These are phyloP conservation scores for Arothron firmamentum DNA, from an alignment of 2,113 vertebrate genomes.

Conservation along the genomic window DNA sequence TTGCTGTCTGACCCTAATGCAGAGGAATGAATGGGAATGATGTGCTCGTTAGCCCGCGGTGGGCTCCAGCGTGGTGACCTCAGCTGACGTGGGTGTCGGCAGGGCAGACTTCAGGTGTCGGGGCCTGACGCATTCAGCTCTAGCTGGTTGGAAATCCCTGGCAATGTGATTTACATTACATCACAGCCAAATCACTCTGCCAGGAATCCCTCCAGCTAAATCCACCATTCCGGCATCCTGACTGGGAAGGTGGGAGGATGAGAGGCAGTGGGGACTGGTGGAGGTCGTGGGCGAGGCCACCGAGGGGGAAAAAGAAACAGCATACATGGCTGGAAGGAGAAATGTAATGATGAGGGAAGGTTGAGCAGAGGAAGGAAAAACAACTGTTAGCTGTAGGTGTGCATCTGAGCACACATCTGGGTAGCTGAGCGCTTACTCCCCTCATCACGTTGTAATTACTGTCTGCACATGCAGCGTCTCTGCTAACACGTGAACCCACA, in stretches of 20 bases:
- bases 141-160: slow-evolving; percentile 86
- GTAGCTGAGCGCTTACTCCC: slow-evolving; percentile 34
- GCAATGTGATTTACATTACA: slow-evolving; percentile 85
- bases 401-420: slow-evolving; percentile 35
- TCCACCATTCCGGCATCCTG: slow-evolving; percentile 44
- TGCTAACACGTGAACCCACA: slow-evolving; percentile 35
- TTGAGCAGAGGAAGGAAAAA: slow-evolving; percentile 20
- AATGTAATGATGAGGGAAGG: background rate
- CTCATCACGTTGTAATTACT: slow-evolving; percentile 65
- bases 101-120: background rate
- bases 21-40: background rate
- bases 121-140: slow-evolving; percentile 34
- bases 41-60: too few species aligned
- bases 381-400: slow-evolving; percentile 32
- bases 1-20: too few species aligned
- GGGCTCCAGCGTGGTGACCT: background rate
- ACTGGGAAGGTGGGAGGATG: slow-evolving; percentile 9
- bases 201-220: slow-evolving; percentile 83
- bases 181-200: slow-evolving; percentile 85
- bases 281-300: background rate
- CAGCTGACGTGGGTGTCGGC: background rate
- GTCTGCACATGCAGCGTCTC: slow-evolving; percentile 21
- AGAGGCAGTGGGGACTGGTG: slow-evolving; percentile 1
- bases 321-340: background rate
- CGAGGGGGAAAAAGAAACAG: background rate